Evolutionary conservation across 2,113 vertebrate genomes (phyloP), one percentile per base, ranked within the genome.

Genomic region (Bubo bubo): DNA sequence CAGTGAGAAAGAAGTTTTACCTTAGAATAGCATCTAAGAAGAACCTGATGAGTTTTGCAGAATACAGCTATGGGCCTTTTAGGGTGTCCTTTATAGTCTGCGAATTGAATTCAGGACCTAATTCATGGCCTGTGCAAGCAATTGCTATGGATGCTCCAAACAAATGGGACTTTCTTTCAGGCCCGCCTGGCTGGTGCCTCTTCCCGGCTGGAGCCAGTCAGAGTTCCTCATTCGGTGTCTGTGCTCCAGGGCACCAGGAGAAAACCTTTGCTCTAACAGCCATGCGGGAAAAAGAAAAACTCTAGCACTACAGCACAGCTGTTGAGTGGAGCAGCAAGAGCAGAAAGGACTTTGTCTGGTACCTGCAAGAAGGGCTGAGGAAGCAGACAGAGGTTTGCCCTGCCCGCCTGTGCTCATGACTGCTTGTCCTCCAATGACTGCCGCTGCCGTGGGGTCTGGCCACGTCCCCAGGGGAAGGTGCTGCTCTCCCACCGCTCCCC

Each of bases 91-190:
- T 96, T 64, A 37, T 14, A 70, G 90, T 28, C 73, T 89, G 86
- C 66, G 71, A 64, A 70, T 37, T 88, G 83, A 95, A 89, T 89
- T 75, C 34, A 49, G n/a, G 86, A 18, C 76, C 92, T 84, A 89
- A 86, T 95, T 89, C 80, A 71, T 75, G 60, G 86, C 47, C 84
- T n/a, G 41, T 34, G 71, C 32, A 62, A 86, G 92, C 35, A 41
- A 95, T 92, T 95, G 92, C 83, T 75, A 37, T 88, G 91, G 92
- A 63, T 71, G 90, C 86, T 72, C 56, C 83, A 81, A 89, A 96
- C 84, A 94, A 96, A 91, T 20, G 64, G 71, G 64, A 75, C 92
- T 92, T 95, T 89, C 86, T 92, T 83, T 63, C 52, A 28, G 0
- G 3, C 67, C 72, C 10, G 60, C 64, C 86, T 92, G 79, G 63